A percentile compares a stretch with the other conserved stretches of the same genome.
These are phyloP conservation scores for Scaptomyza cyrtandrae DNA, from an alignment of 2,888 invertebrate genomes.

Conservation along the genomic window DNA sequence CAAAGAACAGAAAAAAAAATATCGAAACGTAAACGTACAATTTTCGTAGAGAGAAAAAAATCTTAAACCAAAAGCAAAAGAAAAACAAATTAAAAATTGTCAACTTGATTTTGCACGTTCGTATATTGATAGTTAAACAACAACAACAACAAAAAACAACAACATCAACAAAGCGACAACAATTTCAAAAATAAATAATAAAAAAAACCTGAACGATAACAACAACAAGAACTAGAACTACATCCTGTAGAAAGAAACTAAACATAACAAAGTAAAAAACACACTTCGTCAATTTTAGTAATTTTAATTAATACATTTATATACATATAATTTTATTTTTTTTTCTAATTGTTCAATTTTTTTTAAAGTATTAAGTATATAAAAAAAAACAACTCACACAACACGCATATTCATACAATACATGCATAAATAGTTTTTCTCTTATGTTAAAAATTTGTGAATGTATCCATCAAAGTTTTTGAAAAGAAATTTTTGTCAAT, in stretches of 20 bases:
- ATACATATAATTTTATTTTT: constrained; percentile 36
- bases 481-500: constrained; percentile 25
- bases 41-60: not conserved
- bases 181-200: constrained; percentile 30
- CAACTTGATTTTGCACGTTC: constrained; percentile 56
- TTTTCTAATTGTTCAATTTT: constrained; percentile 57
- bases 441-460: constrained; percentile 41
- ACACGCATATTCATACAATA: constrained; percentile 37
- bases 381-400: constrained; percentile 34
- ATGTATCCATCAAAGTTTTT: constrained; percentile 28
- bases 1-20: constrained; percentile 19
- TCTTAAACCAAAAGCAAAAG: not conserved
- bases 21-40: constrained; percentile 9
- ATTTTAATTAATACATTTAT: constrained; percentile 66
- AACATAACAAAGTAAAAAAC: constrained; percentile 60
- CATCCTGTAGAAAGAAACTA: constrained; percentile 31
- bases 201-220: constrained; percentile 43
- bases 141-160: constrained; percentile 14
- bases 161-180: constrained; percentile 33
- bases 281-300: constrained; percentile 84
- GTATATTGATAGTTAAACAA: constrained; percentile 49
- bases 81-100: constrained; percentile 22
- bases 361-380: constrained; percentile 54
- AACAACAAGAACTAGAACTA: constrained; percentile 40
- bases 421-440: constrained; percentile 36